Conservation (phyloP, 2,797 vertebrate genomes). For the Pseudochaenichthys georgianus region DNA sequence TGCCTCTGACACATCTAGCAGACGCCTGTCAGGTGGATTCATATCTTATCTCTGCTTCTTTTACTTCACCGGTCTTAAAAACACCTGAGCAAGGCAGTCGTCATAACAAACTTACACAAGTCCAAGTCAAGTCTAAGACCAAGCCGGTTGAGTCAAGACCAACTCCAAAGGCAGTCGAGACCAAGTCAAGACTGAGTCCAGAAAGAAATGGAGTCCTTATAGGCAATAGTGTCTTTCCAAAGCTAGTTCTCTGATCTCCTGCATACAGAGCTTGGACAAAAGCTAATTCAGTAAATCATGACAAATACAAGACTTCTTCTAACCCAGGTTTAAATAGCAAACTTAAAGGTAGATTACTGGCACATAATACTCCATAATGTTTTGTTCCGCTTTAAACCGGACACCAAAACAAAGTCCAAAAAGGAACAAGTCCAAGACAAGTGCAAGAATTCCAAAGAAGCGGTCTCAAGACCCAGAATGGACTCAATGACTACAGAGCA, state of each 20-base stretch:
- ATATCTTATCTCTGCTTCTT: constrained; percentile 46
- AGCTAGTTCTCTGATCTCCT: not conserved
- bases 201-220: not conserved
- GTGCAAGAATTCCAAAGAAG: too few relatives aligned
- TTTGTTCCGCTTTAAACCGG: too few relatives aligned
- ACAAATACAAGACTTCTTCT: not conserved
- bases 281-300: not conserved
- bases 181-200: not conserved
- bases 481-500: not conserved
- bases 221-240: not conserved
- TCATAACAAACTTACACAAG: not conserved
- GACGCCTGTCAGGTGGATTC: constrained; percentile 41
- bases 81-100: too few relatives aligned
- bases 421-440: too few relatives aligned
- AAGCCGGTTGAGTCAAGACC: not conserved
- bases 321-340: too few relatives aligned
- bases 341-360: too few relatives aligned
- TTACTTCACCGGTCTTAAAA: constrained; percentile 30
- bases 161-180: not conserved
- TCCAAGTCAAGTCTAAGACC: not conserved
- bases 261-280: not conserved
- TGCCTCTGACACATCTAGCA: constrained; percentile 53
- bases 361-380: too few relatives aligned
- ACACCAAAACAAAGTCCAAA: too few relatives aligned
- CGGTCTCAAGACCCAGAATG: too few relatives aligned